A percentile compares a stretch with the other conserved stretches of the same genome.
Evolutionary conservation across 2,113 vertebrate species (phyloP).

Genomic region (Pyxicephalus adspersus): DNA sequence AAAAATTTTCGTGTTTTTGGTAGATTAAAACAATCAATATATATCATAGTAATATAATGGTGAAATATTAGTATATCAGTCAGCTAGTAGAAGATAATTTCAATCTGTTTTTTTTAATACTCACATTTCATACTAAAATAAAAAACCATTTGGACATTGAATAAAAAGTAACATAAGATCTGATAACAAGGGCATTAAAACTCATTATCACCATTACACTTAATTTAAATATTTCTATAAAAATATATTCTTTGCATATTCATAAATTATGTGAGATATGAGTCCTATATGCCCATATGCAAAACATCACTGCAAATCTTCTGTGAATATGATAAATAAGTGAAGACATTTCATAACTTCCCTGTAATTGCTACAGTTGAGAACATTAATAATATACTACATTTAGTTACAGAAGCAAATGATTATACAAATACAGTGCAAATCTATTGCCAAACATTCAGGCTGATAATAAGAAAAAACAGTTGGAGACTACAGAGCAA

Average conservation of each 20-base stretch:
- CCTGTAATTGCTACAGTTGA: slow-evolving; percentile 37
- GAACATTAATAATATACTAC: slow-evolving; percentile 42
- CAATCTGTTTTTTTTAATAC: not conserved
- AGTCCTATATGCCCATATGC: slow-evolving; percentile 4
- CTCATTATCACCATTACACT: slow-evolving; percentile 50
- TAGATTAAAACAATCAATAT: no score
- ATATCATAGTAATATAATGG: no score
- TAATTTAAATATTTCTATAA: slow-evolving; percentile 40
- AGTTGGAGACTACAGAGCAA: slow-evolving; percentile 48
- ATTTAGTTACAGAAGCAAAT: slow-evolving; percentile 26
- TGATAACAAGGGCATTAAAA: slow-evolving; percentile 11
- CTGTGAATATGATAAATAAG: slow-evolving; percentile 36
- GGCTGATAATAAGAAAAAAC: slow-evolving; percentile 52
- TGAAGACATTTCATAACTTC: slow-evolving; percentile 33
- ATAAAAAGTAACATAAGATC: slow-evolving; percentile 32
- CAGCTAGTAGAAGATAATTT: no score
- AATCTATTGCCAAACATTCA: slow-evolving; percentile 53
- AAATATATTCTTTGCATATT: slow-evolving; percentile 36
- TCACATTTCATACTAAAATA: not conserved
- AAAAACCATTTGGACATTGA: slow-evolving; percentile 7
- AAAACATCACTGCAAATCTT: slow-evolving; percentile 6
- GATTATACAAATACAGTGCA: slow-evolving; percentile 39
- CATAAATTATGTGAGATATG: slow-evolving; percentile 28
- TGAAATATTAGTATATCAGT: no score
- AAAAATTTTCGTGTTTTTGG: no score